Evolutionary conservation across 2,113 vertebrate species (phyloP), one percentile per base, ranked within the genome.

Genomic region (Alligator sinensis): DNA sequence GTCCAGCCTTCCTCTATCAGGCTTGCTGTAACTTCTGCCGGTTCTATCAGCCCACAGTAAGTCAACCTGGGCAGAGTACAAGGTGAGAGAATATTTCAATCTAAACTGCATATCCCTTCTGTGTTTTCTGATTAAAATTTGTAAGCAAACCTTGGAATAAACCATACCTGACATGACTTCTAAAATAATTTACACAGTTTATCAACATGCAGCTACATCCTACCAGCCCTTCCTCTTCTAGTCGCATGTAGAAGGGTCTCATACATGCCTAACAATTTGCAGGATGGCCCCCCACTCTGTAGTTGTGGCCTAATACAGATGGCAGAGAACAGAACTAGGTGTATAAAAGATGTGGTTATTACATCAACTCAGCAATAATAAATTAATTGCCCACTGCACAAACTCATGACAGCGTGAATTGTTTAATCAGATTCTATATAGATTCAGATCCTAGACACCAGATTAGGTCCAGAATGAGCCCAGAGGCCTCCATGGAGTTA

Each of bases 51-150:
- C 92, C 86, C 21, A 96, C 94, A 95, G 95, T 97, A 97, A 95
- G 97, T 98, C 97, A 98, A 92, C 82, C 86, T 55, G 91, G 94
- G 88, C 94, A 88, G 61, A 92, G 84, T 81, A 96, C 97, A 98
- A 98, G 98, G 98, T 97, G 96, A 98, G 97, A 97, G 96, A 97
- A 96, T 97, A 97, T 98, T 98, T 98, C 98, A 98, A 77, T 97
- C 98, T 96, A 77, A 94, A 91, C 94, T 95, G 93, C 94, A 93
- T 95, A 95, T 77, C 96, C 92, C 82, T 97, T 98, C 98, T 98
- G 97, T 98, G 98, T 98, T 98, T 98, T 97, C 97, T 98, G 97
- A 98, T 98, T 98, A 98, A 98, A 98, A 98, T 98, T 98, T 98
- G 96, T 94, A 96, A 97, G 97, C 83, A 97, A 98, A 97, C 96